Percentiles rank a stretch among this genome's conserved stretches.
These are phyloP conservation scores for Gracilinanus agilis DNA, from an alignment of 2,113 vertebrate species.

Conservation along the genomic window DNA sequence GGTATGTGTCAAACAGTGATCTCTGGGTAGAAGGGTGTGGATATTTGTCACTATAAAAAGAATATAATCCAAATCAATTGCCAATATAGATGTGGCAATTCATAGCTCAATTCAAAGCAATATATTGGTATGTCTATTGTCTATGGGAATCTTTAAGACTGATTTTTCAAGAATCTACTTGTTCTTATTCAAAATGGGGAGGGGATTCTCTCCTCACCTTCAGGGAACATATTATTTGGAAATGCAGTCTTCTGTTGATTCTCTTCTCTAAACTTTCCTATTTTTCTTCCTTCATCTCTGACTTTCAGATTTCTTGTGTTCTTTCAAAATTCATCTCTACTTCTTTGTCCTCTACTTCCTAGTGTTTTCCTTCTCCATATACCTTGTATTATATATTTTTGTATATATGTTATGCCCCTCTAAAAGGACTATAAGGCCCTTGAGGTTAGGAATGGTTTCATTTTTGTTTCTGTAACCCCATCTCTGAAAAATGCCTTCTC, in stretches of 20 bases:
- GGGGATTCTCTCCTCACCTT: not conserved
- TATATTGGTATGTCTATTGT: not conserved
- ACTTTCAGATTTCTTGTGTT: not conserved
- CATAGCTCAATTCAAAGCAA: not conserved
- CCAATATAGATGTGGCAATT: not conserved
- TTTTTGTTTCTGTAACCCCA: not conserved
- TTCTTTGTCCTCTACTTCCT: not conserved
- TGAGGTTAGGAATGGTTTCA: not conserved
- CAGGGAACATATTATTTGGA: not conserved
- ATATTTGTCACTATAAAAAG: not conserved
- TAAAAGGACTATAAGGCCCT: no score
- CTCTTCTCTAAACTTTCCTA: not conserved
- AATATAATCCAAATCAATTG: not conserved
- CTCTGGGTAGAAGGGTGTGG: not conserved
- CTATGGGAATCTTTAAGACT: not conserved
- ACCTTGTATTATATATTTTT: not conserved
- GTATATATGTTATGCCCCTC: no score
- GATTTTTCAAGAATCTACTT: not conserved
- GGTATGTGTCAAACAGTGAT: not conserved
- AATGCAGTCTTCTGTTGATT: not conserved
- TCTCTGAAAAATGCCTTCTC: not conserved
- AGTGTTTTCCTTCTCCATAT: not conserved
- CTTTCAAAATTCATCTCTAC: not conserved
- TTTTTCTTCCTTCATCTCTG: not conserved
- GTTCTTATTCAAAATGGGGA: not conserved